A percentile compares a stretch with the other conserved stretches of the same genome.
Conservation (phyloP, 2,888 invertebrate genomes). For the Argyresthia albistria region DNA sequence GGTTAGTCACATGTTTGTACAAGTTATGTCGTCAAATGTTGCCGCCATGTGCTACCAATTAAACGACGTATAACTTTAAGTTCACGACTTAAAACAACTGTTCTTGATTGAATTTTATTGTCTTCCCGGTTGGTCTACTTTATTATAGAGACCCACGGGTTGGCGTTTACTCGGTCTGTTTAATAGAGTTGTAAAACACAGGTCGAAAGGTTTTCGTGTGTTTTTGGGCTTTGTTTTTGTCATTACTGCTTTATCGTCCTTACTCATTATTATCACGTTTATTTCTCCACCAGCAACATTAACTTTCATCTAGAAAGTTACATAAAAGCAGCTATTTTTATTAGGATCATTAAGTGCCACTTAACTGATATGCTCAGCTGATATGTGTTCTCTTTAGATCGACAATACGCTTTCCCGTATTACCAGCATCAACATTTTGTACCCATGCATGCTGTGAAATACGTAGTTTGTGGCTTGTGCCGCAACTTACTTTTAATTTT, state of each 20-base stretch:
- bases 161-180: too few species aligned
- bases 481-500: constrained; percentile 22
- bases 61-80: constrained; percentile 16
- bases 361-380: background rate
- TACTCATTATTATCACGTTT: too few species aligned
- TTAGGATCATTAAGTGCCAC: background rate
- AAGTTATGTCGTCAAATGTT: background rate
- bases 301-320: too few species aligned
- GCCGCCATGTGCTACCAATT: constrained; percentile 55
- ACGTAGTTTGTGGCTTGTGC: background rate
- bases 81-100: constrained; percentile 35
- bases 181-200: too few species aligned
- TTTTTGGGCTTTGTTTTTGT: background rate
- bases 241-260: too few species aligned
- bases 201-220: too few species aligned
- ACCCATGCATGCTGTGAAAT: background rate
- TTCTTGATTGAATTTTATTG: constrained; percentile 64
- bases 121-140: constrained; percentile 50
- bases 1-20: background rate
- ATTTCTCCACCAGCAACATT: too few species aligned
- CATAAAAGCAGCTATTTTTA: too few species aligned
- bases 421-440: background rate
- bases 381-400: background rate
- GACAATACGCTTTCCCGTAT: background rate
- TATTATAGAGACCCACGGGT: constrained; percentile 15